Evolutionary conservation across 2,797 vertebrate genomes (phyloP), one percentile per base, ranked within the genome.

Genomic region (Manis javanica): DNA sequence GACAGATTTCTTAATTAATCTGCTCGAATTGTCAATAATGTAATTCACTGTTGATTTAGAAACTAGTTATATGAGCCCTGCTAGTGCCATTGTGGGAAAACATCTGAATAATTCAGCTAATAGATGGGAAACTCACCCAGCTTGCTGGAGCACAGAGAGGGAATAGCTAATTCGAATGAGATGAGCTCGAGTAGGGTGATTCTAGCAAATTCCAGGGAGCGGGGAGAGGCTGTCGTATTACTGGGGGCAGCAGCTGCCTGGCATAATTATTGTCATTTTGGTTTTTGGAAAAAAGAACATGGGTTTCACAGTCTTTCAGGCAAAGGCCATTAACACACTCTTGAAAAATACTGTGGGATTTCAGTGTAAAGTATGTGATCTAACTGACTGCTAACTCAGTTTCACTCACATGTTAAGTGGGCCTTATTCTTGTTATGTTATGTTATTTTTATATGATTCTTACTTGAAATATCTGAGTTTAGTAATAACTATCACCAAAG

Each of bases 71-170:
- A 42, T 53, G 92, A 84, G 53, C 81, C 49, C 88, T 84, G 95
- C 91, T 64, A 16, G 81, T 68, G 94, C 94, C 84, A 37, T 91
- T 96, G 96, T 97, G 97, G 97, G 96, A 75, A 97, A 97, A 96
- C 96, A 97, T 87, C 90, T 95, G 95, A 97, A 92, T 96, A 96
- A 96, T 94, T 97, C 95, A 91, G 91, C 96, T 97, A 90, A 93
- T 96, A 61, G 96, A 93, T 31, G 87, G 93, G 96, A 95, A 89
- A 57, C 94, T 87, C 75, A 64, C 97, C 95, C 93, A 82, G 97
- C 72, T 51, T 19, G 81, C 85, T 15, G 51, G 89, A 91, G 83
- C 59, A 21, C 21, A 1, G 93, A 78, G 79, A 78, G 95, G 63
- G 72, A 86, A 34, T 46, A 23, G 61, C 59, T 72, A 34, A 90